phyloP scores from a whole-genome alignment of 2,113 vertebrate genomes.

The Regulus satrapa region DNA sequence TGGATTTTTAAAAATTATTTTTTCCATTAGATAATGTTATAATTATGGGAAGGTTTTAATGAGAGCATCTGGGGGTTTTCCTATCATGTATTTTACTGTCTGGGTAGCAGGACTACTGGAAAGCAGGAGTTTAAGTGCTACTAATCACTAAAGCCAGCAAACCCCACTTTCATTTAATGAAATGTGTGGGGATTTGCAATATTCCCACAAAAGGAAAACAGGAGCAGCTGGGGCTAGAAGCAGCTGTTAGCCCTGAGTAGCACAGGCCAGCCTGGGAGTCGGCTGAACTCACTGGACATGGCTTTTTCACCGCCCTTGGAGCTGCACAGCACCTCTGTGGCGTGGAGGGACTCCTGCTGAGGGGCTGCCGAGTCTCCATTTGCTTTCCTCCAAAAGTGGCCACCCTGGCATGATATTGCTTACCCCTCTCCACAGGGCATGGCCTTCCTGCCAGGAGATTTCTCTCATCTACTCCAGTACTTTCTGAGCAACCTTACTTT shows the following conservation, averaged over 20 bases:
- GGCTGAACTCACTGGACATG: rapidly evolving
- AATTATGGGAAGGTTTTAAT: background rate
- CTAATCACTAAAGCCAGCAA: background rate
- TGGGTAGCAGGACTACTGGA: background rate
- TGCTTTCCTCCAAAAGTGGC: background rate
- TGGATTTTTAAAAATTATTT: background rate
- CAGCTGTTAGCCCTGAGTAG: no score
- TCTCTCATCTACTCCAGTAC: background rate
- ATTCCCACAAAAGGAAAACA: background rate
- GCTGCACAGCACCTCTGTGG: rapidly evolving
- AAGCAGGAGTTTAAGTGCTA: background rate
- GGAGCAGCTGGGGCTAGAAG: background rate
- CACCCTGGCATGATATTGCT: rapidly evolving
- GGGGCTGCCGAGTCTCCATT: background rate
- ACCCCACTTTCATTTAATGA: background rate
- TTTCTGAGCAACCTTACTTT: background rate
- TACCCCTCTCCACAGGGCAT: rapidly evolving
- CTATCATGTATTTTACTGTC: background rate
- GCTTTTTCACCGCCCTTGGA: background rate
- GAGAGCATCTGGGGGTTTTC: background rate
- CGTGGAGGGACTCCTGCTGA: background rate
- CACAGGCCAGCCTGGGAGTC: rapidly evolving
- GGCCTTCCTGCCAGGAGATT: background rate
- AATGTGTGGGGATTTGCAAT: background rate
- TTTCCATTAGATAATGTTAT: background rate